Base-by-base conservation (phyloP, 2,888 invertebrate genomes). In the Drosophila maculinotata region DNA sequence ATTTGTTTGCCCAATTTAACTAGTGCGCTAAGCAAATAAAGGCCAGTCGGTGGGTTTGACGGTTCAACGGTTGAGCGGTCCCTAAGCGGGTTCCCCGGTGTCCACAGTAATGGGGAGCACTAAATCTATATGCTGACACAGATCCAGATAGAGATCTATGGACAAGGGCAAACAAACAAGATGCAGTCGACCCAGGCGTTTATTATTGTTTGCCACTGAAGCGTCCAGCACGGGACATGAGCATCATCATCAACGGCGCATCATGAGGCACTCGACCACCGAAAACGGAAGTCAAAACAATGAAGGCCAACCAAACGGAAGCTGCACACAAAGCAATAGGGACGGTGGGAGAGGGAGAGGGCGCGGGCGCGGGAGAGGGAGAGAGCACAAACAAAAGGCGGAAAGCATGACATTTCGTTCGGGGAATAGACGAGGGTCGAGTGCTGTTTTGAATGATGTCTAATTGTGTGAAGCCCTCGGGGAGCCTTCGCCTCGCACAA, bases 1-100 rank as follows among this genome's bases (percentile, higher is more conserved):
- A 78, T 79, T 79, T 84, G 79, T 81, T 71, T 58, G 82, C 65
- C 69, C 75, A 75, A 84, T 84, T 80, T 69, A 81, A 78, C 79
- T 66, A 52, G 58, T 48, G 57, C 64, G 79, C 65, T 47, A 59
- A 39, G 58, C 54, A 76, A 86, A 79, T 60, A 79, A 69, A 70
- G 45, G 60, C 12, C 64, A 56, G 57, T 35, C 17, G 25, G 12
- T 30, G 17, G 45, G 47, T 54, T 53, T 66, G 58, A 49, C 49
- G 66, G 23, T 65, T 45, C n/a, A 31, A 31, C 4, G 15, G 28
- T 23, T 38, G n/a, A 10, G 12, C 38, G 36, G 30, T 12, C 42
- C 69, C 41, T 56, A 38, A 62, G 69, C 48, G 73, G 56, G 14
- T 28, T 42, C 52, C 60, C 69, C 45, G 60, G 62, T 58, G 71